Evolutionary conservation across 2,113 vertebrate species (phyloP), one percentile per base, ranked within the genome.

Genomic region (Chaetorhynchus papuensis): DNA sequence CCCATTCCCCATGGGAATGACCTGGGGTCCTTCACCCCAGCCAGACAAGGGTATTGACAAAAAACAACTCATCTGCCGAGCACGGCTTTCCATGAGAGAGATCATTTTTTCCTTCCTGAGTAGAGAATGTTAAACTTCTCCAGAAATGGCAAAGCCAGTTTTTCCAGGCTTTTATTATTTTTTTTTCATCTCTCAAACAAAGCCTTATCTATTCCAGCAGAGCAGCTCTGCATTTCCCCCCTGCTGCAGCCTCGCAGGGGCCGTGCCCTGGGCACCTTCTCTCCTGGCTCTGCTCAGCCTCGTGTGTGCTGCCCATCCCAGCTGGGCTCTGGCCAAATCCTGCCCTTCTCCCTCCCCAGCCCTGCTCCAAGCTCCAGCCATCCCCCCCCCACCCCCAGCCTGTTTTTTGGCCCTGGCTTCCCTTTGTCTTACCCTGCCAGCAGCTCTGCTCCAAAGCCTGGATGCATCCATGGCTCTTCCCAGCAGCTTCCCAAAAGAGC

Each of bases 151-250:
- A 75, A 84, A 91, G 78, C 65, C 78, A 87, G 44, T 63, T 94
- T 94, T 96, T 89, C 92, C 92, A 91, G 65, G 52, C 30, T 49
- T 76, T 83, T 41, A 9, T 75, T 53, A 13, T 6, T 35, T 41
- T 33, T 24, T 24, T 17, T 28, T 15, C 19, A 30, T 80, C 61
- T 70, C 60, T 49, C 54, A 57, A 85, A 95, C 95, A 94, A 93
- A 94, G 87, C 35, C 69, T 91, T 78, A 81, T 87, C 90, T 95
- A 53, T 97, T 75, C 27, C 9, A 87, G 78, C 88, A 87, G 82
- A 61, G 31, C n/a, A 69, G 75, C 70, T 78, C n/a, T 61, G 45
- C 42, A 2, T 57, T 89, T 24, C 68, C 69, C 68, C 83, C 42
- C 74, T 49, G 72, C 83, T 4, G 3, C 33, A 56, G 89, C 89